Conservation (phyloP, 2,888 invertebrate genomes). For the Brenthis daphne region DNA sequence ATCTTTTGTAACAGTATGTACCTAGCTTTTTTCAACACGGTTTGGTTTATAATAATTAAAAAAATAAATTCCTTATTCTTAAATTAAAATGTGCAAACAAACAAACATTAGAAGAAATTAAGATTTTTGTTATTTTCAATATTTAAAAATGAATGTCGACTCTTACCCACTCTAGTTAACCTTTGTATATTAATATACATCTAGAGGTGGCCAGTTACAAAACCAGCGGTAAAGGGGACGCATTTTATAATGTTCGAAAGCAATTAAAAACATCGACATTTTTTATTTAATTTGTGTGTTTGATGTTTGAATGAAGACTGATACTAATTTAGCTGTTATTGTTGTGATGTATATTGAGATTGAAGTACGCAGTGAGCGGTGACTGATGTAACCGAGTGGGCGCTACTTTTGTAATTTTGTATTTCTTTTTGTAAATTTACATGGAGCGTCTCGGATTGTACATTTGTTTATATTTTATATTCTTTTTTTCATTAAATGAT, state of each 20-base stretch:
- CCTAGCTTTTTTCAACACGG: too few relatives aligned
- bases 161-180: conserved; percentile 29
- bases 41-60: too few relatives aligned
- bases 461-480: conserved; percentile 15
- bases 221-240: conserved; percentile 6
- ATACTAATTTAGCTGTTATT: conserved; percentile 46
- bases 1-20: too few relatives aligned
- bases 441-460: conserved; percentile 9
- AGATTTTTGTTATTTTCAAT: neutral
- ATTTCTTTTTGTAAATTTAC: conserved; percentile 14
- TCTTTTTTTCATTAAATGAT: conserved; percentile 12
- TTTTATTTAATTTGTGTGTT: conserved; percentile 45
- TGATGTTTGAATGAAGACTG: conserved; percentile 75
- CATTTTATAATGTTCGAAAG: conserved; percentile 8
- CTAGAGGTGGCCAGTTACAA: conserved; percentile 16
- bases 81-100: too few relatives aligned
- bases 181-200: conserved; percentile 27
- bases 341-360: conserved; percentile 48
- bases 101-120: too few relatives aligned
- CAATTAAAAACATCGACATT: conserved; percentile 9
- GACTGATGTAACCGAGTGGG: conserved; percentile 1
- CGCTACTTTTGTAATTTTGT: conserved; percentile 10
- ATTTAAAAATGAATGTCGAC: neutral
- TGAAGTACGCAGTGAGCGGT: neutral
- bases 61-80: too few relatives aligned